These are phyloP conservation scores for Empidonax alnorum DNA, from an alignment of 2,113 vertebrate genomes.

Conservation along the genomic window DNA sequence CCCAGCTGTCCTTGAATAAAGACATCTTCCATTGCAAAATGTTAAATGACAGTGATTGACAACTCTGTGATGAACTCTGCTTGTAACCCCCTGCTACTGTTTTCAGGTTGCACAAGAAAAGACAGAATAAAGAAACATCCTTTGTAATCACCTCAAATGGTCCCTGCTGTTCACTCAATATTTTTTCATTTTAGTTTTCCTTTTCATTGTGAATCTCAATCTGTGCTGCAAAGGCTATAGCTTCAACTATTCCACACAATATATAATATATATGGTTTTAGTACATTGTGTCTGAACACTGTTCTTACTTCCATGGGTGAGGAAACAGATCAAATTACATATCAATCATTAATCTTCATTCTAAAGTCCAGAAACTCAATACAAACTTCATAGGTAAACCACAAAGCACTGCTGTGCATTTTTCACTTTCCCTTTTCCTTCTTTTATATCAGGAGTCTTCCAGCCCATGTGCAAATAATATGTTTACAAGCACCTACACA, in stretches of 20 bases:
- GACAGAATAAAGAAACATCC: constrained; percentile 84
- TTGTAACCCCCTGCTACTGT: constrained; percentile 84
- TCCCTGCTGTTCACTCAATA: constrained; percentile 80
- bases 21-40: constrained; percentile 82
- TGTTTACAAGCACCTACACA: background rate
- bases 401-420: background rate
- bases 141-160: constrained; percentile 82
- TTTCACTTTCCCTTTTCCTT: background rate
- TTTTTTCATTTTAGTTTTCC: constrained; percentile 77
- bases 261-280: constrained; percentile 3
- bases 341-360: constrained; percentile 33
- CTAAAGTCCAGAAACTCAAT: constrained; percentile 28
- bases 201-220: constrained; percentile 77
- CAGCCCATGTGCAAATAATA: background rate
- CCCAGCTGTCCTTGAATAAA: constrained; percentile 86
- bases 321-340: background rate
- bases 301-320: constrained; percentile 11
- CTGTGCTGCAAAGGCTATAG: constrained; percentile 72
- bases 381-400: background rate
- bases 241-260: constrained; percentile 13
- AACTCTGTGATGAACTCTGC: constrained; percentile 80
- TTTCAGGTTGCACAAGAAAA: constrained; percentile 82
- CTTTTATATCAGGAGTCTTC: background rate
- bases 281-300: background rate
- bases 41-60: constrained; percentile 88